phyloP scores from a whole-genome alignment of 1,140 invertebrate genomes.

The Hydropsyche tenuis region DNA sequence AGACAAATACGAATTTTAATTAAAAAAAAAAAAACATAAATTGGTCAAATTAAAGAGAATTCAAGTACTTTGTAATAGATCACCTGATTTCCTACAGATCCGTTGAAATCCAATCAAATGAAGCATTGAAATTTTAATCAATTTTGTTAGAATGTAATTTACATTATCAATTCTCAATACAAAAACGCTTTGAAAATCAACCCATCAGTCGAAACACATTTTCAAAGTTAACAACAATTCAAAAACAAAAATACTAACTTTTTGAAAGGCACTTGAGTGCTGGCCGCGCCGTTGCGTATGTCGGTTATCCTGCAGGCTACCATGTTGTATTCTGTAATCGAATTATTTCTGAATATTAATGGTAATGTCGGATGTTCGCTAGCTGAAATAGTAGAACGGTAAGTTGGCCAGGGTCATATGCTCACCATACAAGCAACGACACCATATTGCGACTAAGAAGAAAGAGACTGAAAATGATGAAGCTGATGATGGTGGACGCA shows the following conservation, averaged over 20 bases:
- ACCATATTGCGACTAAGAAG: constrained; percentile 51
- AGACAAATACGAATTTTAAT: no score
- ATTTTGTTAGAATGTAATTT: background rate
- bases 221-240: background rate
- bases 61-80: background rate
- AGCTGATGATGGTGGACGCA: constrained; percentile 23
- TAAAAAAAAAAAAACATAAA: no score
- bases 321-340: constrained; percentile 94
- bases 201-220: no score
- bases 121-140: constrained; percentile 16
- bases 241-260: constrained; percentile 75
- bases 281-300: constrained; percentile 83
- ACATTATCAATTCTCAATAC: no score
- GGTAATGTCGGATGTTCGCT: constrained; percentile 57
- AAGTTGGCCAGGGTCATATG: constrained; percentile 48
- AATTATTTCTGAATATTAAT: constrained; percentile 70
- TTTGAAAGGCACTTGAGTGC: constrained; percentile 97
- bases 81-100: constrained; percentile 48
- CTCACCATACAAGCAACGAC: constrained; percentile 47
- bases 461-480: constrained; percentile 40
- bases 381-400: background rate
- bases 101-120: constrained; percentile 8
- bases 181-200: no score
- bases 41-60: no score
- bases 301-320: constrained; percentile 94